Conservation (phyloP, 2,797 vertebrate genomes). For the Sebastes oblongus region DNA sequence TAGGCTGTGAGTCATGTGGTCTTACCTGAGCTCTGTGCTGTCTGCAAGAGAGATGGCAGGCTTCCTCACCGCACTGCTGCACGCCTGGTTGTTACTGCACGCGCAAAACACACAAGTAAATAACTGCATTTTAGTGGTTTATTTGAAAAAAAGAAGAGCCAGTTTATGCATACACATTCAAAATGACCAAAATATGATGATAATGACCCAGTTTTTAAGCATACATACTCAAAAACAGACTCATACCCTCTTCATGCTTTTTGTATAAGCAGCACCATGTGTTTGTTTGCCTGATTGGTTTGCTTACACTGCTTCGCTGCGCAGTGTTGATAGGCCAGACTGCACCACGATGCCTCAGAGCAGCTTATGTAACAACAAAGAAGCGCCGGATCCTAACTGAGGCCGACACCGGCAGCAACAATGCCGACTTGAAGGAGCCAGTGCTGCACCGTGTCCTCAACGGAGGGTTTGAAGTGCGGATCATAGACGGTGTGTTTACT, state of each 20-base stretch:
- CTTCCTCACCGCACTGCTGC: slow-evolving; percentile 92
- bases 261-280: not conserved
- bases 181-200: not conserved
- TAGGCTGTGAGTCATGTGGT: not conserved
- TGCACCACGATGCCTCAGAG: slow-evolving; percentile 30
- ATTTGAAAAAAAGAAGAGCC: not conserved
- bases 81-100: slow-evolving; percentile 93
- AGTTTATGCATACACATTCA: not conserved
- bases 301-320: not conserved
- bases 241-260: not conserved
- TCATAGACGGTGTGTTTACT: not conserved
- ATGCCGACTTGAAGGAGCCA: slow-evolving; percentile 26
- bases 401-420: slow-evolving; percentile 40
- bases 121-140: not conserved
- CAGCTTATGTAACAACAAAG: slow-evolving; percentile 58
- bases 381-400: slow-evolving; percentile 12
- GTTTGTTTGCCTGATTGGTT: slow-evolving; percentile 10
- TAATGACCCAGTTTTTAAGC: not conserved
- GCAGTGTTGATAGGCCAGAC: slow-evolving; percentile 14
- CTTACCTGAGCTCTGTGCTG: slow-evolving; percentile 96
- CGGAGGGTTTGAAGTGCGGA: not conserved
- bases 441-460: not conserved
- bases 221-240: not conserved
- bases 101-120: not conserved
- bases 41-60: slow-evolving; percentile 96